Evolutionary conservation across 30 jellyfish, hydroid and myxozoan species (phyloP).

Genomic region (Aurelia sp.): DNA sequence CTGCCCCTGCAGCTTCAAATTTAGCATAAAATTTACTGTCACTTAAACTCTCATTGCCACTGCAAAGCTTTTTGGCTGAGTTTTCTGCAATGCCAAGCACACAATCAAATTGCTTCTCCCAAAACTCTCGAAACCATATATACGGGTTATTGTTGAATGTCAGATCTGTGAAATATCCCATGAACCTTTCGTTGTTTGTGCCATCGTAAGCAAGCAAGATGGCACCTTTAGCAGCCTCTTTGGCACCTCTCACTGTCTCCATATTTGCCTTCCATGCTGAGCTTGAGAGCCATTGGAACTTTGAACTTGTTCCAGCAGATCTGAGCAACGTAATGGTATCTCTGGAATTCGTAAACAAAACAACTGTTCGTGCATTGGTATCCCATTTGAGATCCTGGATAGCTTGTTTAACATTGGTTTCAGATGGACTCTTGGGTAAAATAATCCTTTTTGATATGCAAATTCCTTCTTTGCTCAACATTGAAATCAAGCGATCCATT

Average conservation of each 20-base stretch:
- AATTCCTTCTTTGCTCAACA: background rate
- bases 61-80: background rate
- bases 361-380: background rate
- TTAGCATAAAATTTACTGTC: background rate
- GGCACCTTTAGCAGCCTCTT: slow-evolving; percentile 52
- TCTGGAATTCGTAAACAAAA: slow-evolving; percentile 16
- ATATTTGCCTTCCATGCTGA: background rate
- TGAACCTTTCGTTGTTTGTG: slow-evolving; percentile 1
- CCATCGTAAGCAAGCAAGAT: slow-evolving; percentile 10
- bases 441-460: slow-evolving; percentile 27
- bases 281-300: slow-evolving; percentile 11
- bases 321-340: slow-evolving; percentile 31
- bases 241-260: background rate
- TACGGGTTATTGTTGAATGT: slow-evolving; percentile 5
- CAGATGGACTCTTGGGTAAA: slow-evolving; percentile 20
- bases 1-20: background rate
- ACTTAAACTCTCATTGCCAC: slow-evolving; percentile 11
- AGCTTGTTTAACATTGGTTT: background rate
- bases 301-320: background rate
- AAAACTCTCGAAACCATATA: slow-evolving; percentile 53
- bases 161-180: slow-evolving; percentile 14
- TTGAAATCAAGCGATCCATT: slow-evolving; percentile 10
- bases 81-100: background rate
- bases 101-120: slow-evolving; percentile 41
- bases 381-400: background rate